A percentile compares a stretch with the other conserved stretches of the same genome.
Conservation (phyloP, 1,140 invertebrate genomes). For the Calliopsis andreniformis region DNA sequence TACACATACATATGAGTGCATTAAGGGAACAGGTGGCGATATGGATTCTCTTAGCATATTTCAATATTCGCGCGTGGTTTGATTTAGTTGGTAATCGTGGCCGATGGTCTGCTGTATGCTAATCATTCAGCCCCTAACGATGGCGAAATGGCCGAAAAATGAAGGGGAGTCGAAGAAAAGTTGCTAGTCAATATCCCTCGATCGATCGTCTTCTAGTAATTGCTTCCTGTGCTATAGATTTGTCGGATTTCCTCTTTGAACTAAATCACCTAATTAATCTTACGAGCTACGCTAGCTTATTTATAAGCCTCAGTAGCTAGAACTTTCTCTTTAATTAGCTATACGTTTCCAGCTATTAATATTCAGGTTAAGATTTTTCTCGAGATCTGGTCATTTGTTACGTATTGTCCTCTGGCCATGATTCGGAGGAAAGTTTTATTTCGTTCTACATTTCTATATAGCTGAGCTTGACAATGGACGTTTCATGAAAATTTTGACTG, state of each 20-base stretch:
- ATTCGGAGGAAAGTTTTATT: too few species aligned
- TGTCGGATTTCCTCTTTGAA: neutral
- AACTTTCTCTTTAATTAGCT: neutral
- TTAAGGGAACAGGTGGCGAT: constrained; percentile 71
- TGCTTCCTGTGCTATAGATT: neutral
- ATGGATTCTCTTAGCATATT: constrained; percentile 71
- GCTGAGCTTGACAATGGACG: too few species aligned
- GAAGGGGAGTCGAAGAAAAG: neutral
- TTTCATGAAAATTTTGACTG: too few species aligned
- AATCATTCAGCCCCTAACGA: constrained; percentile 28
- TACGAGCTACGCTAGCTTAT: neutral
- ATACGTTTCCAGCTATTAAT: too few species aligned
- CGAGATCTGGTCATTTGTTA: too few species aligned
- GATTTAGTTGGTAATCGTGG: constrained; percentile 69
- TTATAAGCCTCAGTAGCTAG: neutral
- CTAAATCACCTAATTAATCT: constrained; percentile 16
- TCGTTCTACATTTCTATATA: too few species aligned
- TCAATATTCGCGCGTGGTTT: constrained; percentile 64
- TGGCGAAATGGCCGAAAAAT: neutral
- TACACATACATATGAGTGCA: constrained; percentile 73
- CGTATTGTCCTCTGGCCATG: too few species aligned
- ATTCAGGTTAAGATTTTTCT: too few species aligned
- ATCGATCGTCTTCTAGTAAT: constrained; percentile 11
- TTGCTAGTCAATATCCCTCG: constrained; percentile 4
- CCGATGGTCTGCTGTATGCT: constrained; percentile 7